These are phyloP conservation scores for Chironomus tentans DNA, from an alignment of 2,888 invertebrate species.

Conservation along the genomic window DNA sequence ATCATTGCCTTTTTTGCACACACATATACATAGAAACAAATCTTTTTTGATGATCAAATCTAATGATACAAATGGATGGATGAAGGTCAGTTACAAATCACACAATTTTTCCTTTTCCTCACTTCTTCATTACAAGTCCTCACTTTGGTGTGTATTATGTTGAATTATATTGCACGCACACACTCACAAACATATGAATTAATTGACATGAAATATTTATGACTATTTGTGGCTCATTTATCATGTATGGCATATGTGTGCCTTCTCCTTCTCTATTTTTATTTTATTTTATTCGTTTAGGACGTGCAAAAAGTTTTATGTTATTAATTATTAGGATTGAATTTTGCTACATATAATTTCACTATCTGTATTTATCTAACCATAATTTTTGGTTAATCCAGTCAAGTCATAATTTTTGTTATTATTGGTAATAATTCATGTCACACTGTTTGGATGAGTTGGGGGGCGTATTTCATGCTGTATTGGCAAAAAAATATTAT, in stretches of 20 bases:
- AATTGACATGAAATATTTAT: constrained; percentile 12
- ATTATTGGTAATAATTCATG: too few relatives aligned
- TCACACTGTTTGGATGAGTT: too few relatives aligned
- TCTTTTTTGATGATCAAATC: neutral
- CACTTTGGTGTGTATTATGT: neutral
- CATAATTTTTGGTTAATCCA: too few relatives aligned
- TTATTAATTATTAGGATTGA: neutral
- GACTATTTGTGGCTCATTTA: neutral
- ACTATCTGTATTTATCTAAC: too few relatives aligned
- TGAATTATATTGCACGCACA: neutral
- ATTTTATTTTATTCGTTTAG: neutral
- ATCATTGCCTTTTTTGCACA: neutral
- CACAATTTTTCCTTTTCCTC: neutral
- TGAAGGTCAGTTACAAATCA: neutral
- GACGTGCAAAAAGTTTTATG: neutral
- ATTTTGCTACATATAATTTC: too few relatives aligned
- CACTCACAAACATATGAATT: neutral
- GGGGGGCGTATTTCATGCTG: too few relatives aligned
- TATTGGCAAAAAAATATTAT: too few relatives aligned
- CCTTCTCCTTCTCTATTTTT: too few relatives aligned
- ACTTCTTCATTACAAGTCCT: too few relatives aligned
- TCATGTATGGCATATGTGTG: neutral
- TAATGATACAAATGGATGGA: neutral
- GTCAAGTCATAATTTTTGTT: too few relatives aligned
- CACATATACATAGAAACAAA: neutral